Evolutionary conservation across 1,140 invertebrate species (phyloP), one percentile per base, ranked within the genome.

Genomic region (Telenomus remus): DNA sequence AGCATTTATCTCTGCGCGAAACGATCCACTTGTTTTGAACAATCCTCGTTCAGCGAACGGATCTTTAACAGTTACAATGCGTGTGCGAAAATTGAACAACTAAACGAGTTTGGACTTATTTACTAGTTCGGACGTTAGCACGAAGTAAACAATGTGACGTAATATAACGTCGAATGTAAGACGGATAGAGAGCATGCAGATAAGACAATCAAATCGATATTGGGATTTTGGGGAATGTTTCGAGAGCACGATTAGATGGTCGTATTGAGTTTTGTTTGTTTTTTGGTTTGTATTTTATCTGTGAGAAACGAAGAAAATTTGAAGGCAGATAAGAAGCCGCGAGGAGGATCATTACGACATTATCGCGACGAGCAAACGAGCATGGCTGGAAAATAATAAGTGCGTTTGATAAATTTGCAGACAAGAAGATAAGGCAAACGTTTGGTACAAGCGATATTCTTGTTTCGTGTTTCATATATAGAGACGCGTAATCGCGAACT

Each of bases 381-480:
- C 43, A 59, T 46, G 34, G 13, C 47, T 46, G 15, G 48, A 57
- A 57, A 57, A 68, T 68, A 68, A 55, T 65, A 49, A 44, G 37
- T 43, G 7, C 16, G 11, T 12, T n/a, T 48, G 56, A 59, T 56
- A 56, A n/a, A 48, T 10, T 48, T 13, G 0, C 8, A 56, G 35
- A 56, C 35, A 33, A 27, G 6, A 8, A 8, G 53, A 56, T 42
- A 65, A 10, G 1, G 16, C 14, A 42, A 42, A 1, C 43, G 49
- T 48, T 56, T 65, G 37, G 43, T 65, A n/a, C n/a, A 56, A 65
- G 33, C 33, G 46, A 56, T 65, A 64, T 43, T 49, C 43, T 55
- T 56, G 46, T 63, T 57, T 34, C 19, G 56, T 39, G 42, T 42
- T 65, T 44, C n/a, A n/a, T n/a, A 27, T 6, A 43, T 56, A 55